Conservation (phyloP, 1,140 invertebrate genomes). For the Nasonia giraulti region DNA sequence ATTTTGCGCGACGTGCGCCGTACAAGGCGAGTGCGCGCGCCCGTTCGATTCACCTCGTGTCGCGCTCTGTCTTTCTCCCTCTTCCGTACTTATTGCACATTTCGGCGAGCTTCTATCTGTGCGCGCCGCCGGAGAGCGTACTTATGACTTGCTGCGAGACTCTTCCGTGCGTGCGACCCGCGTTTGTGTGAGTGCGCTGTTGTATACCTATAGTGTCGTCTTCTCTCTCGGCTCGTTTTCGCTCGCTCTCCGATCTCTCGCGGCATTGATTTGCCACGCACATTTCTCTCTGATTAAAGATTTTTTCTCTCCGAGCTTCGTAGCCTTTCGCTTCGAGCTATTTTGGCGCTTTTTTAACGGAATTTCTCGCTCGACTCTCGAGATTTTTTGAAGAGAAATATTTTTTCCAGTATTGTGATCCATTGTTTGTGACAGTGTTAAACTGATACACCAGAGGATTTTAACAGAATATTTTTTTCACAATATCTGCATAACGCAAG, state of each 20-base stretch:
- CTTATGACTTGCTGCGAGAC: background rate
- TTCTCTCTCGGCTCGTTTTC: background rate
- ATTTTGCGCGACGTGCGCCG: slow-evolving; percentile 37
- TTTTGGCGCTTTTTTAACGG: background rate
- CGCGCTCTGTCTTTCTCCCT: background rate
- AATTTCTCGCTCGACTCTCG: background rate
- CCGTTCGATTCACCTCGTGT: background rate
- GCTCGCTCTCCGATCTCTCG: background rate
- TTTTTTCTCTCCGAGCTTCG: background rate
- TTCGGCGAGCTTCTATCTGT: slow-evolving; percentile 26
- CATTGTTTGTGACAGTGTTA: too few relatives aligned
- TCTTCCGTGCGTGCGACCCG: background rate
- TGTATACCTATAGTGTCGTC: background rate
- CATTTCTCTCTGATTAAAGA: background rate
- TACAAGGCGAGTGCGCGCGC: slow-evolving; percentile 31
- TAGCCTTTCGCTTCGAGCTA: background rate
- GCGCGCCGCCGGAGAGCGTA: background rate
- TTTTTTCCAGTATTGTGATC: too few relatives aligned
- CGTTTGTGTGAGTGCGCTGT: background rate
- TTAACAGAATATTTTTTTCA: too few relatives aligned
- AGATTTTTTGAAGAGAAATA: too few relatives aligned
- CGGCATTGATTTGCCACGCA: background rate
- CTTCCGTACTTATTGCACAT: background rate
- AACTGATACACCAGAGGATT: too few relatives aligned
- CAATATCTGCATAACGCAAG: too few relatives aligned